Conservation (phyloP, 2,888 invertebrate species). For the Papilio gigon region DNA sequence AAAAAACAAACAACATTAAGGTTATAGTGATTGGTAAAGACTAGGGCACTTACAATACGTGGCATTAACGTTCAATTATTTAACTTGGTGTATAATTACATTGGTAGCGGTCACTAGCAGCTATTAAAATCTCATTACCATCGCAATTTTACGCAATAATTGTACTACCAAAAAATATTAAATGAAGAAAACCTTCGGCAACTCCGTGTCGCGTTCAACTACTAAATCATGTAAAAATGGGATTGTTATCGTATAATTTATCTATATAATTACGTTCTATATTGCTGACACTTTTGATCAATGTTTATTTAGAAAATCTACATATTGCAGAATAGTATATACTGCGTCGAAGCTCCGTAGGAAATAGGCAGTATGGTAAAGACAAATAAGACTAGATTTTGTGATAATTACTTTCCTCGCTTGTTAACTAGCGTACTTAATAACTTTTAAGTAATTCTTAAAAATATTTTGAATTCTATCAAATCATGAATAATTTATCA, state of each 20-base stretch:
- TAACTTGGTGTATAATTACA: conserved; percentile 15
- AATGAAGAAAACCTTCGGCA: not conserved
- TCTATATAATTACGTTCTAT: too few relatives aligned
- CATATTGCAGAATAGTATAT: too few relatives aligned
- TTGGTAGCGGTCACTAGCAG: not conserved
- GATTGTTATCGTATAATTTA: too few relatives aligned
- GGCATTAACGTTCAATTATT: conserved; percentile 1
- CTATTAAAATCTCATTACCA: conserved; percentile 34
- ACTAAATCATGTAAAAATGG: not conserved
- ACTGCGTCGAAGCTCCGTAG: too few relatives aligned
- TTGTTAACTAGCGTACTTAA: too few relatives aligned
- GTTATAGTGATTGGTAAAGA: conserved; percentile 17
- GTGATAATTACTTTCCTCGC: too few relatives aligned
- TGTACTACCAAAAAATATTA: conserved; percentile 10
- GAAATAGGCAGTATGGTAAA: too few relatives aligned
- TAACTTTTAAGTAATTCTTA: too few relatives aligned
- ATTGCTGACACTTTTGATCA: too few relatives aligned
- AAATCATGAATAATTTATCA: not conserved
- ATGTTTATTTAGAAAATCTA: not conserved
- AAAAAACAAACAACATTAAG: conserved; percentile 17
- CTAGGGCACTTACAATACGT: conserved; percentile 14
- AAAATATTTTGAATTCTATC: too few relatives aligned
- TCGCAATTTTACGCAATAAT: not conserved
- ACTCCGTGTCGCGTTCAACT: not conserved
- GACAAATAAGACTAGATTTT: too few relatives aligned